Evolutionary conservation across 2,113 vertebrate genomes (phyloP).

Genomic region (Podocnemis expansa): DNA sequence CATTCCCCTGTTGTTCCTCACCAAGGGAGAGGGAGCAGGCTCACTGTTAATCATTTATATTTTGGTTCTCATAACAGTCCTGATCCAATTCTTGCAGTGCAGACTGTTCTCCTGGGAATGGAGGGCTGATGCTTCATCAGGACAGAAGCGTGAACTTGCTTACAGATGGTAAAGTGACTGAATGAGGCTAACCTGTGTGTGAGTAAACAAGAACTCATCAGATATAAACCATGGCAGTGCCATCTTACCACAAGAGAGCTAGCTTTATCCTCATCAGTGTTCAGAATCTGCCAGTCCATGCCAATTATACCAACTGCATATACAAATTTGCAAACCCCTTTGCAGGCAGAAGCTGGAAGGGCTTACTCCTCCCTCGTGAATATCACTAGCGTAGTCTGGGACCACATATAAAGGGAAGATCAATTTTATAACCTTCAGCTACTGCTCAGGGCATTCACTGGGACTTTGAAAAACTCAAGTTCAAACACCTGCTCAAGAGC

Average conservation of each 20-base stretch:
- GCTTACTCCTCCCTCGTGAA: too few species aligned
- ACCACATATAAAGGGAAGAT: not conserved
- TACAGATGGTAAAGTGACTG: not conserved
- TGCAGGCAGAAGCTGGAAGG: too few species aligned
- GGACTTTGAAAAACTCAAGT: not conserved
- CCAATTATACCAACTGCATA: not conserved
- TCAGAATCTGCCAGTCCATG: not conserved
- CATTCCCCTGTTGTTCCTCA: not conserved
- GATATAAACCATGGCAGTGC: accelerated
- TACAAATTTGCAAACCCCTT: not conserved
- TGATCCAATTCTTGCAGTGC: not conserved
- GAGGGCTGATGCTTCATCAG: not conserved
- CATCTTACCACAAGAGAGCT: not conserved
- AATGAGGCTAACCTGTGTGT: not conserved
- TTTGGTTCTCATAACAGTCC: not conserved
- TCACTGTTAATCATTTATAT: not conserved
- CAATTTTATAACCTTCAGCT: not conserved
- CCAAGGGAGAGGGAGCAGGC: not conserved
- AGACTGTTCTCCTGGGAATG: not conserved
- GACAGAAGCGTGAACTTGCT: not conserved
- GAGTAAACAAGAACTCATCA: not conserved
- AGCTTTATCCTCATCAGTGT: not conserved
- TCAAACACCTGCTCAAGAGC: not conserved
- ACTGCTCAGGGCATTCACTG: not conserved
- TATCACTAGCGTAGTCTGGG: not conserved